Base-by-base conservation (phyloP, 2,113 vertebrate genomes). In the Sorex fumeus region DNA sequence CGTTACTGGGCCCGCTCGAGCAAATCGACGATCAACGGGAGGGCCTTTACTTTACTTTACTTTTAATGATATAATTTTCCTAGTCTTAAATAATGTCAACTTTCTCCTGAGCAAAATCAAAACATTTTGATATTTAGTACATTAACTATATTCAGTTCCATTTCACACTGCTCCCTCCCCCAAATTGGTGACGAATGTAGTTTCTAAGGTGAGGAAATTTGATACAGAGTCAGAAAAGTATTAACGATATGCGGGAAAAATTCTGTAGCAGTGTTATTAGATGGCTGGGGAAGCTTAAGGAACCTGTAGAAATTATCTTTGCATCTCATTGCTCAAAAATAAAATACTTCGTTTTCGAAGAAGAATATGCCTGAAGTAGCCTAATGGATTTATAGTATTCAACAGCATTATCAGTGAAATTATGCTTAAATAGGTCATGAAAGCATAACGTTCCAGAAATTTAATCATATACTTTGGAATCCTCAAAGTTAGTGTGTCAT, bases 241-340 rank as follows among this genome's bases (percentile, higher is more conserved):
- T 27, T 30, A 1, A 70, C 34, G 30, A 23, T 2, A 23, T 47
- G 3, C 18, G 2, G 16, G 7, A 70, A n/a, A 62, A 72, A 32
- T 11, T 28, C 45, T 47, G 3, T 13, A 16, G 21, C 5, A 2
- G 13, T 3, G 15, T 28, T 8, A 16, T 1, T 36, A 1, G 2
- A 6, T 21, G 28, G 6, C 27, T 67, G 21, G 13, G 0, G 27
- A 62, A 5, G 18, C 2, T 13, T 36, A 34, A 16, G 19, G 12
- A 57, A 72, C 32, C 7, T 7, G 4, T 62, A 34, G 28, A n/a
- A 45, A 34, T 86, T 10, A 36, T 27, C 13, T 6, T 9, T 23
- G 5, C 40, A 3, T 8, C 30, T 71, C n/a, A 69, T 69, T 47
- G 5, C 21, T 89, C 27, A 74, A 79, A 57, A 92, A 25, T 9